Percentiles rank a stretch among this genome's conserved stretches.
These are phyloP conservation scores for Sinopyrophorus schimmeli DNA, from an alignment of 2,888 invertebrate species.

Conservation along the genomic window DNA sequence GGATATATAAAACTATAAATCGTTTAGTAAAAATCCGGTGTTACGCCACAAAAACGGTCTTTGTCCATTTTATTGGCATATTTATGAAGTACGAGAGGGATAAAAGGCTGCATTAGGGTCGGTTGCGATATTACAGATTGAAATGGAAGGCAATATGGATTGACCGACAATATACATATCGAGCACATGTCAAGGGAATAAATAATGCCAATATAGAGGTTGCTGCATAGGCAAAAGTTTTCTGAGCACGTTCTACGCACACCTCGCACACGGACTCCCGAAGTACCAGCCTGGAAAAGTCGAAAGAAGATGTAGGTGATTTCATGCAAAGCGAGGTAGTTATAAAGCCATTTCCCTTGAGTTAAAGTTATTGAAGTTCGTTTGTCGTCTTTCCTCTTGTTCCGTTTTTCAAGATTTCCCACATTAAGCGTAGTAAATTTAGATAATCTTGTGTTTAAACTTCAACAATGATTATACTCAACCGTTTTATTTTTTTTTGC, in stretches of 20 bases:
- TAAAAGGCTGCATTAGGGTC: slow-evolving; percentile 36
- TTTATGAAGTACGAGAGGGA: slow-evolving; percentile 50
- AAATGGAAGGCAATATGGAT: slow-evolving; percentile 49
- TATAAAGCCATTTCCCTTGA: slow-evolving; percentile 43
- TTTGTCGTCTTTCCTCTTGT: slow-evolving; percentile 35
- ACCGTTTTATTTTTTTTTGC: too few relatives aligned
- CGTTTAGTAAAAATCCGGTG: slow-evolving; percentile 44
- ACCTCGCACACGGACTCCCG: slow-evolving; percentile 38
- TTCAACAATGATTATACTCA: too few relatives aligned
- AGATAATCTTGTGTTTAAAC: too few relatives aligned
- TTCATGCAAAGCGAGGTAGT: slow-evolving; percentile 38
- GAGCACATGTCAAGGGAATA: slow-evolving; percentile 55
- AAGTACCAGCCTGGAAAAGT: slow-evolving; percentile 31
- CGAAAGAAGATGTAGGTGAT: slow-evolving; percentile 33
- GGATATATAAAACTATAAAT: slow-evolving; percentile 51
- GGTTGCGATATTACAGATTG: slow-evolving; percentile 36
- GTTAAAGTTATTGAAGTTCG: slow-evolving; percentile 39
- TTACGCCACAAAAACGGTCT: slow-evolving; percentile 43
- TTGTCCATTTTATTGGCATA: slow-evolving; percentile 47
- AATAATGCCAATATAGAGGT: slow-evolving; percentile 52
- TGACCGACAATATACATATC: slow-evolving; percentile 56
- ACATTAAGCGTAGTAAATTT: too few relatives aligned
- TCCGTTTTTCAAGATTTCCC: slow-evolving; percentile 14
- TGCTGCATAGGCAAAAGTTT: slow-evolving; percentile 45
- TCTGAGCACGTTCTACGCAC: slow-evolving; percentile 42